phyloP scores from a whole-genome alignment of 2,888 invertebrate species.

The Campopleginae sp. region DNA sequence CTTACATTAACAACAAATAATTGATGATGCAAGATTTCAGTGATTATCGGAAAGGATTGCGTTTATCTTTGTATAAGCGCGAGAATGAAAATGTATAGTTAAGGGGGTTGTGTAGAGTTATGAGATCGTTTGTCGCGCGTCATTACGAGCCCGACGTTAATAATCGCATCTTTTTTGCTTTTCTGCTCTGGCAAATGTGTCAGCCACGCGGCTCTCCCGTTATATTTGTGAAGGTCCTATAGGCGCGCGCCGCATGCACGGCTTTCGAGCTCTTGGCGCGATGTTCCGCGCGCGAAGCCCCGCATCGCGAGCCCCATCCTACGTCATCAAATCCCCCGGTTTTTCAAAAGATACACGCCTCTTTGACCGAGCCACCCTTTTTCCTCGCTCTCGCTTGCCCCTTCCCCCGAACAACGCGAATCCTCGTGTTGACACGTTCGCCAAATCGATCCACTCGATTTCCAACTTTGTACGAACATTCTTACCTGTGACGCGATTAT shows the following conservation, averaged over 20 bases:
- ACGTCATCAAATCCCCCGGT: conserved; percentile 57
- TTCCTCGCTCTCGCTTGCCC: neutral
- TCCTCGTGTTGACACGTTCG: too few species aligned
- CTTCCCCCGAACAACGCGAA: neutral
- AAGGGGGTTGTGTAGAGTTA: neutral
- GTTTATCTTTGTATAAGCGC: neutral
- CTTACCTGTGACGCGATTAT: too few species aligned
- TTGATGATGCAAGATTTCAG: neutral
- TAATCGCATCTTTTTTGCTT: conserved; percentile 37
- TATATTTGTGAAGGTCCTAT: conserved; percentile 32
- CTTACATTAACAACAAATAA: neutral
- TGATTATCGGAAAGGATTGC: neutral
- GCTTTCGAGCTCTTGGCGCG: conserved; percentile 34
- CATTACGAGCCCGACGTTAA: conserved; percentile 25
- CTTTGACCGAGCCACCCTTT: neutral
- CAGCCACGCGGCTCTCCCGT: conserved; percentile 35
- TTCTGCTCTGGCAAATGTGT: conserved; percentile 34
- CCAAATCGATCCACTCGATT: too few species aligned
- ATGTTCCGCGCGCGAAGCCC: conserved; percentile 59
- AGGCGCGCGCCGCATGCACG: conserved; percentile 5
- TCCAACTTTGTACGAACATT: too few species aligned
- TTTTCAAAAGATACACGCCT: conserved; percentile 23
- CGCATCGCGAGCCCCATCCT: conserved; percentile 38
- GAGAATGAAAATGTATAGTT: neutral
- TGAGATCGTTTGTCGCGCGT: neutral